Percentiles rank a stretch among this genome's conserved stretches.
These are phyloP conservation scores for Taurulus bubalis DNA, from an alignment of 2,113 vertebrate species.

Conservation along the genomic window DNA sequence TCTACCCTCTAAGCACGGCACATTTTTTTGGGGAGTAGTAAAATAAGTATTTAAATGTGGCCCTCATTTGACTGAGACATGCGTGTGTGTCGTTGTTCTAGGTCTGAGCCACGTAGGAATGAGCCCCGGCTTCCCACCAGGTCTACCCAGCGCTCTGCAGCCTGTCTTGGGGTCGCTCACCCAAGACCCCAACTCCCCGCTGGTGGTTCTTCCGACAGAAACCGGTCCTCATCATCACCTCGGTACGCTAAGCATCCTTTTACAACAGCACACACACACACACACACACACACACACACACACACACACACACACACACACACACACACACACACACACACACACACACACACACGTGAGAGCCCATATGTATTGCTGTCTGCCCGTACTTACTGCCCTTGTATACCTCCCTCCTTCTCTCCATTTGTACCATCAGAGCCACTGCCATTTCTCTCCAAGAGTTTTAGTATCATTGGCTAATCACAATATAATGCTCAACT, in stretches of 20 bases:
- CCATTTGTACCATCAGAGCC: slow-evolving; percentile 48
- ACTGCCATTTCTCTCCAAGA: slow-evolving; percentile 63
- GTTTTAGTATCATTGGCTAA: slow-evolving; percentile 81
- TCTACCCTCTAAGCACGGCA: neutral
- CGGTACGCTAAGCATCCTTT: slow-evolving; percentile 77
- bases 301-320: too few species aligned
- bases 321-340: too few species aligned
- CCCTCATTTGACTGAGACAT: slow-evolving; percentile 1
- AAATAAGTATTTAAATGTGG: slow-evolving; percentile 16
- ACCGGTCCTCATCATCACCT: slow-evolving; percentile 90
- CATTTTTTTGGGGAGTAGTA: neutral
- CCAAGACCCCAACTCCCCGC: slow-evolving; percentile 90
- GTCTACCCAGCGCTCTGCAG: slow-evolving; percentile 91
- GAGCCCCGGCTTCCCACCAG: slow-evolving; percentile 89
- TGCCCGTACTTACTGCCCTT: slow-evolving; percentile 19
- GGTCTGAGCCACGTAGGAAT: slow-evolving; percentile 93
- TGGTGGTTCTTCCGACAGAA: slow-evolving; percentile 94
- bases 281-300: slow-evolving; percentile 12
- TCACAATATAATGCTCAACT: slow-evolving; percentile 83
- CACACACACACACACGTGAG: too few species aligned
- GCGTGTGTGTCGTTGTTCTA: slow-evolving; percentile 58
- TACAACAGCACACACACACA: neutral
- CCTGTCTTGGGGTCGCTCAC: slow-evolving; percentile 91
- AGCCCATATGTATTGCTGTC: slow-evolving; percentile 24
- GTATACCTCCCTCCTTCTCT: slow-evolving; percentile 24